phyloP scores from a whole-genome alignment of 2,797 vertebrate genomes.

The Pseudotriccus pelzelni region DNA sequence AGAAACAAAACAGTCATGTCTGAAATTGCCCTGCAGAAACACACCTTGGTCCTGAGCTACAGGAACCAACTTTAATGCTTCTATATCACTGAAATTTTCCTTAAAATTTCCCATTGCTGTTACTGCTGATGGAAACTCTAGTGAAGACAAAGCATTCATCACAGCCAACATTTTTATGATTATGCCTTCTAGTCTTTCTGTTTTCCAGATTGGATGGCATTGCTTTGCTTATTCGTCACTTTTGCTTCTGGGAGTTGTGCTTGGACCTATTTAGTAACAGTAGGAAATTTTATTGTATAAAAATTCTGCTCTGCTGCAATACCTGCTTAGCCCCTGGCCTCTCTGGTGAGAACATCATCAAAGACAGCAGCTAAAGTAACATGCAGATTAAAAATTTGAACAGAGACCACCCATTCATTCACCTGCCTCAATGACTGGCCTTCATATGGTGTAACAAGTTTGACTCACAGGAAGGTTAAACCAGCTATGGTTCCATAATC shows the following conservation, averaged over 20 bases:
- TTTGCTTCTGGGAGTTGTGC: background rate
- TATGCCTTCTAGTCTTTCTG: background rate
- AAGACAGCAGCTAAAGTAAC: background rate
- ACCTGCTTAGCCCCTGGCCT: background rate
- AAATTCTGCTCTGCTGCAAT: background rate
- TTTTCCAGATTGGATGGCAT: background rate
- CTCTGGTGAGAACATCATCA: background rate
- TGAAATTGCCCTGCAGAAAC: background rate
- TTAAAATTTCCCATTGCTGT: background rate
- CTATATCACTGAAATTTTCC: background rate
- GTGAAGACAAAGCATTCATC: background rate
- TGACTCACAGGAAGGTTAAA: background rate
- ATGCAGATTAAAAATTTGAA: conserved; percentile 2
- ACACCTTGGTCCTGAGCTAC: background rate
- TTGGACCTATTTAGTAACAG: background rate
- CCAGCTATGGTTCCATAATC: background rate
- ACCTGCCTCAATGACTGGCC: background rate
- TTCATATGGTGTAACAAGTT: background rate
- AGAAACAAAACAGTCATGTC: background rate
- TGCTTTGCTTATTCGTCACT: conserved; percentile 28
- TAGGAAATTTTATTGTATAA: background rate
- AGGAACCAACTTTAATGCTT: background rate
- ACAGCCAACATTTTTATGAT: background rate
- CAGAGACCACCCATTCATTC: background rate
- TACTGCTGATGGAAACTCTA: background rate